phyloP scores from a whole-genome alignment of 2,888 invertebrate species.

The Acronicta leporina region DNA sequence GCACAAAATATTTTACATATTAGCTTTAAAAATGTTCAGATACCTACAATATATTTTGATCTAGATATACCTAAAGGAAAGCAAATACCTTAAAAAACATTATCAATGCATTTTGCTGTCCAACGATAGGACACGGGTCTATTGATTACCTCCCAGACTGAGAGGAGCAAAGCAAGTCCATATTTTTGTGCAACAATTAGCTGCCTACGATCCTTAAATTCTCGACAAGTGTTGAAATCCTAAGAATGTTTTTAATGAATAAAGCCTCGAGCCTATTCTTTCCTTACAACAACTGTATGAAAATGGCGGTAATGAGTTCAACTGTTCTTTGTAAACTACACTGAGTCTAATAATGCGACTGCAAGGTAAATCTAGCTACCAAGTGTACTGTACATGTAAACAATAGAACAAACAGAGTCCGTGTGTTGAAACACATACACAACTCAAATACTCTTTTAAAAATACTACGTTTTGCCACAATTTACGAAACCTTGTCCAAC shows the following conservation, averaged over 20 bases:
- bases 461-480: slow-evolving; percentile 38
- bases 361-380: slow-evolving; percentile 52
- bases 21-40: too few species aligned
- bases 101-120: too few species aligned
- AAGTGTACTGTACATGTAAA: slow-evolving; percentile 44
- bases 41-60: too few species aligned
- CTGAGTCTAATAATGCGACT: slow-evolving; percentile 45
- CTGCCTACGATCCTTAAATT: slow-evolving; percentile 2
- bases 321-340: slow-evolving; percentile 49
- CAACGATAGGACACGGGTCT: too few species aligned
- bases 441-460: slow-evolving; percentile 38
- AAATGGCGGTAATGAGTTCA: slow-evolving; percentile 52
- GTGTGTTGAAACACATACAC: slow-evolving; percentile 51
- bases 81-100: too few species aligned
- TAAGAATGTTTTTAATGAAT: slow-evolving; percentile 27
- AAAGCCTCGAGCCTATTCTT: slow-evolving; percentile 26
- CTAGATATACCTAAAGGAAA: too few species aligned
- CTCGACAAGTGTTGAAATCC: slow-evolving; percentile 15
- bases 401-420: slow-evolving; percentile 49
- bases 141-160: too few species aligned
- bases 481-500: slow-evolving; percentile 50
- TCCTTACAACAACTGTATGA: slow-evolving; percentile 36
- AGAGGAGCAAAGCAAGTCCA: too few species aligned
- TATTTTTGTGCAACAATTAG: slow-evolving; percentile 5
- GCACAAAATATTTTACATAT: too few species aligned